Conservation (phyloP, 2,888 invertebrate genomes). For the Ophion ventricosus region DNA sequence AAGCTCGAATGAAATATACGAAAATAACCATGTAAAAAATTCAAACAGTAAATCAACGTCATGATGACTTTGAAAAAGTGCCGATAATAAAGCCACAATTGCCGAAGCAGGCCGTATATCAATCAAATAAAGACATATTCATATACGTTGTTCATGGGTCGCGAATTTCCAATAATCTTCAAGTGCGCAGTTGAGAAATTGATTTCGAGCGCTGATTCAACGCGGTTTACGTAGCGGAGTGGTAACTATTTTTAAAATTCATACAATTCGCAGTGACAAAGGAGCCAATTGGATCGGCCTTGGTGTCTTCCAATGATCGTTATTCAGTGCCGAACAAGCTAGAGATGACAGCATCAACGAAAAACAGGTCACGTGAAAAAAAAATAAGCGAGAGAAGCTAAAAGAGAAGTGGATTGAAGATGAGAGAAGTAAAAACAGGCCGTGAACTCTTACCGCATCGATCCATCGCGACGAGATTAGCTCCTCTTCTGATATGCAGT, state of each 20-base stretch:
- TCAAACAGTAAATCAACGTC: neutral
- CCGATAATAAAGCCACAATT: neutral
- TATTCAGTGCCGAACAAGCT: slow-evolving; percentile 8
- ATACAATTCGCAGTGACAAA: slow-evolving; percentile 4
- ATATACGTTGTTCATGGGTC: neutral
- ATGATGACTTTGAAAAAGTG: neutral
- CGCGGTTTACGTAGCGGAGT: neutral
- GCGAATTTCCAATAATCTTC: neutral
- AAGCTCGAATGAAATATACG: neutral
- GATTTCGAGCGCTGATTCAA: neutral
- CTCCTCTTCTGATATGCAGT: slow-evolving; percentile 94
- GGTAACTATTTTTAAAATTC: neutral
- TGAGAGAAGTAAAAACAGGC: slow-evolving; percentile 14
- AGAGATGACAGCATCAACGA: slow-evolving; percentile 14
- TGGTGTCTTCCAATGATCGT: slow-evolving; percentile 17
- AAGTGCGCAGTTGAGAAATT: neutral
- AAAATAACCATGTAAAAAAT: neutral
- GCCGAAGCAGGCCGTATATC: neutral
- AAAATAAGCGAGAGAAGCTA: neutral
- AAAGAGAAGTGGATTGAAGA: slow-evolving; percentile 8
- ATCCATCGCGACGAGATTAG: slow-evolving; percentile 96
- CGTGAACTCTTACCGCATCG: slow-evolving; percentile 91
- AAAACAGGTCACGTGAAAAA: slow-evolving; percentile 29
- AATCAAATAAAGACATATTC: neutral
- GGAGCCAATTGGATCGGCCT: slow-evolving; percentile 5